Percentiles rank a stretch among this genome's conserved stretches.
Conservation (phyloP, 2,888 invertebrate genomes). For the Ennomos erosarius region DNA sequence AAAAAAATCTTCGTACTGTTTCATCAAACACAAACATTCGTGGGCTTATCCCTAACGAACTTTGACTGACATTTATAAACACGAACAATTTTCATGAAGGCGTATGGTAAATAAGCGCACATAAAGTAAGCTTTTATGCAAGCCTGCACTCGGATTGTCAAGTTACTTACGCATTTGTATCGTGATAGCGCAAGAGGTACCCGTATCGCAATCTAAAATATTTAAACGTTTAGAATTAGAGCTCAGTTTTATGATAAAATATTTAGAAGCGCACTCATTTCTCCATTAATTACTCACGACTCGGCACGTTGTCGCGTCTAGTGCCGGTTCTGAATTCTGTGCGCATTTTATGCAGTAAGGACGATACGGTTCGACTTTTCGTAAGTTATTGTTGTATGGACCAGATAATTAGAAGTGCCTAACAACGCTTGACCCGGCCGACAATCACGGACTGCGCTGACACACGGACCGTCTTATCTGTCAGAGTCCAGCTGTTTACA, state of each 20-base stretch:
- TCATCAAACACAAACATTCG: not conserved
- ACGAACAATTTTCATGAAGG: constrained; percentile 19
- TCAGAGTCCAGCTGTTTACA: constrained; percentile 77
- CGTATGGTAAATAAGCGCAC: constrained; percentile 45
- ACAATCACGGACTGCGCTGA: constrained; percentile 75
- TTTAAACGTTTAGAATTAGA: constrained; percentile 66
- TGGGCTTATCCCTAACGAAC: constrained; percentile 11
- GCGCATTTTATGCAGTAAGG: constrained; percentile 60
- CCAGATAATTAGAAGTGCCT: constrained; percentile 55
- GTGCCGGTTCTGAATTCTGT: constrained; percentile 69
- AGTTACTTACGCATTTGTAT: constrained; percentile 82
- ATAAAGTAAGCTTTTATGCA: constrained; percentile 51
- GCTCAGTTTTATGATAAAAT: constrained; percentile 37
- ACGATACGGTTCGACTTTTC: constrained; percentile 38
- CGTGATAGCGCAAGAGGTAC: constrained; percentile 82
- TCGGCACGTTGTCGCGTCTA: constrained; percentile 77
- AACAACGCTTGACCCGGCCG: constrained; percentile 66
- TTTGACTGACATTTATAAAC: constrained; percentile 21
- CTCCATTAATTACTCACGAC: constrained; percentile 71
- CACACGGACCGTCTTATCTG: constrained; percentile 72
- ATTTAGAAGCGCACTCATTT: constrained; percentile 34
- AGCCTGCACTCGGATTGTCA: constrained; percentile 46
- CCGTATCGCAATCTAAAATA: constrained; percentile 83
- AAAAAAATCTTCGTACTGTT: constrained; percentile 40
- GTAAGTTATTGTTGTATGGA: constrained; percentile 47